phyloP scores from a whole-genome alignment of 2,797 vertebrate species.

The Rhinatrema bivittatum region DNA sequence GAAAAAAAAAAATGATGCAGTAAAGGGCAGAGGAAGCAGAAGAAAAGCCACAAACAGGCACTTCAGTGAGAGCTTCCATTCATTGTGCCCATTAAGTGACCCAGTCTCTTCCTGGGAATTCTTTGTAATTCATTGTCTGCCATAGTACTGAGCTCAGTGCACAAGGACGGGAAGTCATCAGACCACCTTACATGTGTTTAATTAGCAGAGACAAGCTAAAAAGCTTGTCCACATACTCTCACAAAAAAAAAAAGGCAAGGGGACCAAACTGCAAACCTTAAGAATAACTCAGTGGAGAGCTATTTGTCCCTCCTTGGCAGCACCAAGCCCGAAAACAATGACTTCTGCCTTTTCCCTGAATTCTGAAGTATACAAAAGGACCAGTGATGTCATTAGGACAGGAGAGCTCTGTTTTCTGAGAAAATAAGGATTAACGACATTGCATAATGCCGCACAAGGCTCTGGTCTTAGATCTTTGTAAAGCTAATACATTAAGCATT shows the following conservation, averaged over 20 bases:
- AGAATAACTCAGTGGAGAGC: slow-evolving; percentile 3
- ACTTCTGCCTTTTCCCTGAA: slow-evolving; percentile 1
- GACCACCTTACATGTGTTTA: slow-evolving; percentile 26
- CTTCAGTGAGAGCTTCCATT: slow-evolving; percentile 19
- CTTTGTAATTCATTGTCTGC: slow-evolving; percentile 21
- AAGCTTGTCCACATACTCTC: slow-evolving; percentile 31
- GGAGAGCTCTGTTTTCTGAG: neutral
- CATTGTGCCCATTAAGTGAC: slow-evolving; percentile 6
- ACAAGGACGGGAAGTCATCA: slow-evolving; percentile 9
- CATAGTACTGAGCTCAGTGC: slow-evolving; percentile 19
- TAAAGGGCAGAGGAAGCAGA: slow-evolving; percentile 32
- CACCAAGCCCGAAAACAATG: neutral
- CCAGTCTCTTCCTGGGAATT: slow-evolving; percentile 15
- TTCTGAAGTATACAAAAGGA: slow-evolving; percentile 14
- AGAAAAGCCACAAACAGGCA: slow-evolving; percentile 23
- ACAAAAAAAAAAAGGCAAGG: slow-evolving; percentile 22
- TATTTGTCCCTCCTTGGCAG: slow-evolving; percentile 21
- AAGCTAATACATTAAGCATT: too few relatives aligned
- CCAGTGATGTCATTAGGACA: neutral
- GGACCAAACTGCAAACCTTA: slow-evolving; percentile 22
- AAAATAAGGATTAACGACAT: neutral
- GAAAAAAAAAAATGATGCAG: slow-evolving; percentile 36
- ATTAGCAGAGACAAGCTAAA: slow-evolving; percentile 23
- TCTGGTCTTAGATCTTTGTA: too few relatives aligned
- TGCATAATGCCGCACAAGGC: too few relatives aligned